Evolutionary conservation across 1,140 invertebrate genomes (phyloP).

Genomic region (Camponotus vicinus): DNA sequence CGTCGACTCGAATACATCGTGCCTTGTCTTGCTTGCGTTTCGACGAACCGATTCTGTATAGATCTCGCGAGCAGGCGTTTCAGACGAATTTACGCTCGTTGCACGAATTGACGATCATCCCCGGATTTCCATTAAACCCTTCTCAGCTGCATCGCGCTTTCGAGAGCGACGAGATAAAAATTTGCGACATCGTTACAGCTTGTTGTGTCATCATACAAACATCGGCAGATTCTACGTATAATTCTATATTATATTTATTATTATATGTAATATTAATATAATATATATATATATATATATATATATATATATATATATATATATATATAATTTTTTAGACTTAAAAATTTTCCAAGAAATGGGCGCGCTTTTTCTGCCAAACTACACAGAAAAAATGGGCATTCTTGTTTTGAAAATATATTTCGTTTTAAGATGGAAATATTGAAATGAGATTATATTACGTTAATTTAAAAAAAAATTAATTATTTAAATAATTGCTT

Average conservation of each 20-base stretch:
- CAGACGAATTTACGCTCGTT: background rate
- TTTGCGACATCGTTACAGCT: too few relatives aligned
- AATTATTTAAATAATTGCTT: too few relatives aligned
- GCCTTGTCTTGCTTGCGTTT: background rate
- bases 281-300: too few relatives aligned
- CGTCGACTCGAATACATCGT: constrained; percentile 2
- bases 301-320: too few relatives aligned
- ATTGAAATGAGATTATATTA: too few relatives aligned
- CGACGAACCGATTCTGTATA: background rate
- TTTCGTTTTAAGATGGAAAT: too few relatives aligned
- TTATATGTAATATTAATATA: too few relatives aligned
- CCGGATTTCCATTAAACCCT: constrained; percentile 7
- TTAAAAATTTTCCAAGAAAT: background rate
- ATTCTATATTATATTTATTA: too few relatives aligned
- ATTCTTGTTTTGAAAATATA: too few relatives aligned
- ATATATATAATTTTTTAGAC: background rate
- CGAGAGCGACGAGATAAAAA: background rate
- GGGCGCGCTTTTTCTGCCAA: background rate
- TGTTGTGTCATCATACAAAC: background rate
- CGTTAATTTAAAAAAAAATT: too few relatives aligned
- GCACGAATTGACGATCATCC: background rate
- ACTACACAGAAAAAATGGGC: too few relatives aligned
- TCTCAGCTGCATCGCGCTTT: background rate
- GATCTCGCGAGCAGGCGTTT: background rate
- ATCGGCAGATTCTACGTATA: background rate